Evolutionary conservation across 2,113 vertebrate genomes (phyloP).

Genomic region (Apteryx mantelli): DNA sequence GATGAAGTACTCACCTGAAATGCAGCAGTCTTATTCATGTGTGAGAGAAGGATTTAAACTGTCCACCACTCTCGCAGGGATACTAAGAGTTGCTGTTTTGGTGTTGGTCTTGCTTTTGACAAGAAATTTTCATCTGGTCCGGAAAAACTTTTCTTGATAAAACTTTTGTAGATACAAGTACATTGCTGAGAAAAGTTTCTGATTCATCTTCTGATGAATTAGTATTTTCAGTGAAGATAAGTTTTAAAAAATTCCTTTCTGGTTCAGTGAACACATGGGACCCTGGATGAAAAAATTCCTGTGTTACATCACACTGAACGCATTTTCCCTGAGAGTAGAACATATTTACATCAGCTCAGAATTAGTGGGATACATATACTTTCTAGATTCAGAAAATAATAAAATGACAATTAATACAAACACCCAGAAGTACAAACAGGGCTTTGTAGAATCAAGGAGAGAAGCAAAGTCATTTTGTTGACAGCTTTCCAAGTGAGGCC

Average conservation of each 20-base stretch:
- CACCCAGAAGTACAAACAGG: neutral
- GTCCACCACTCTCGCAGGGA: neutral
- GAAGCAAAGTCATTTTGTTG: neutral
- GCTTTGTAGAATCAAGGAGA: neutral
- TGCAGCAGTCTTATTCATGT: neutral
- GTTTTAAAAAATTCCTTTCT: neutral
- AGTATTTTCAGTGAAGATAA: neutral
- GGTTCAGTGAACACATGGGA: neutral
- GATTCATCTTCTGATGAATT: neutral
- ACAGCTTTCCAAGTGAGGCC: neutral
- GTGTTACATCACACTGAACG: neutral
- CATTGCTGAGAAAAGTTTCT: neutral
- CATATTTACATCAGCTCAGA: neutral
- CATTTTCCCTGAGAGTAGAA: neutral
- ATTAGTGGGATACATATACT: neutral
- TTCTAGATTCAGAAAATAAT: neutral
- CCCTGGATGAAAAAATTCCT: neutral
- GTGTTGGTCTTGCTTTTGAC: neutral
- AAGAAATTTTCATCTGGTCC: neutral
- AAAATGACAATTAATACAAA: neutral
- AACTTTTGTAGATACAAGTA: neutral
- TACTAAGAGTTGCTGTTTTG: neutral
- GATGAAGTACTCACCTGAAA: neutral
- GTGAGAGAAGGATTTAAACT: neutral
- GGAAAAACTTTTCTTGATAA: neutral